Evolutionary conservation across 2,888 invertebrate species (phyloP).

Genomic region (Orthosia incerta): DNA sequence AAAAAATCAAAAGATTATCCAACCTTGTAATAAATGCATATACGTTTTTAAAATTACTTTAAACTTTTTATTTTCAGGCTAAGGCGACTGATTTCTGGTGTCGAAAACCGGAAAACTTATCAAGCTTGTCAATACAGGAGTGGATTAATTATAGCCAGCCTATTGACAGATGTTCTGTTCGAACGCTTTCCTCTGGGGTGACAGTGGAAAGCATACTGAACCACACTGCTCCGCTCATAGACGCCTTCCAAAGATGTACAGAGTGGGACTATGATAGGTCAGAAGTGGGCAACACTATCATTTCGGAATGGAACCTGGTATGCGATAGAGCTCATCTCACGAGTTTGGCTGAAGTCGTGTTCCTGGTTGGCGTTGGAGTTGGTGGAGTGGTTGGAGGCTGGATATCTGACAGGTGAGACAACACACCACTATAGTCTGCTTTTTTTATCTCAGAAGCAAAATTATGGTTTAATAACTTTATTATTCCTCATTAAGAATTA

Average conservation of each 20-base stretch:
- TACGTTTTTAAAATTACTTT: neutral
- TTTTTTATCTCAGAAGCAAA: too few relatives aligned
- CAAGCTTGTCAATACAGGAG: slow-evolving; percentile 87
- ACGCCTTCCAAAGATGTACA: slow-evolving; percentile 88
- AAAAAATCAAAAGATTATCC: too few relatives aligned
- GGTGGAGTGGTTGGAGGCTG: slow-evolving; percentile 95
- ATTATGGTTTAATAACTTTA: too few relatives aligned
- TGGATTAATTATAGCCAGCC: slow-evolving; percentile 94
- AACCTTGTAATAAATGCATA: neutral
- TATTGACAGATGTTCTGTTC: slow-evolving; percentile 90
- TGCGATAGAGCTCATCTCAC: slow-evolving; percentile 93
- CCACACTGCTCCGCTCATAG: slow-evolving; percentile 81
- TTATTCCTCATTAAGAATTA: too few relatives aligned
- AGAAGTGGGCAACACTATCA: slow-evolving; percentile 92
- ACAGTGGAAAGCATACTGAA: slow-evolving; percentile 83
- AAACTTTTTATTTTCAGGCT: slow-evolving; percentile 85
- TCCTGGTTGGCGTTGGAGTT: slow-evolving; percentile 94
- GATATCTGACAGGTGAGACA: slow-evolving; percentile 93
- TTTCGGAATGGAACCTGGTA: slow-evolving; percentile 94
- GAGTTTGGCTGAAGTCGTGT: slow-evolving; percentile 94
- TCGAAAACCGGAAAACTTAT: slow-evolving; percentile 90
- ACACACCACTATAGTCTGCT: neutral
- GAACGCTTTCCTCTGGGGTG: slow-evolving; percentile 83
- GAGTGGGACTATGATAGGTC: slow-evolving; percentile 92
- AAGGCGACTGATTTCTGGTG: slow-evolving; percentile 94